A percentile compares a stretch with the other conserved stretches of the same genome.
phyloP scores from a whole-genome alignment of 37 sponge, comb jelly and placozoan species.

The Haliclona indistincta region DNA sequence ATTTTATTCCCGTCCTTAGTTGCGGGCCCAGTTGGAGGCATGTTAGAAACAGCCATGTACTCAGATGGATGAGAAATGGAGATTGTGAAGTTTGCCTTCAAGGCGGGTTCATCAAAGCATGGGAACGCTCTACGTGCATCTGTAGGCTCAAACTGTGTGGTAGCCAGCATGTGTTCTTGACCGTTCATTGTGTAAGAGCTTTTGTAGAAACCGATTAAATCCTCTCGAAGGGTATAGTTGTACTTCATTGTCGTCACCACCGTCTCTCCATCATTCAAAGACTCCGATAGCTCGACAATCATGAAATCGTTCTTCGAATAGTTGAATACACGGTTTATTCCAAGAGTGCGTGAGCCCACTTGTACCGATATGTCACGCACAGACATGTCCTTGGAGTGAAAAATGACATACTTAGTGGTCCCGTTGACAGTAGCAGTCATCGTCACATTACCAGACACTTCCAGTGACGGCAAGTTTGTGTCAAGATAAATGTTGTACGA shows the following conservation, averaged over 20 bases:
- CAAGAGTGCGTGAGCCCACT: not conserved
- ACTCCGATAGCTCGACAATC: slow-evolving; percentile 31
- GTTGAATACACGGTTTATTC: not conserved
- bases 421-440: slow-evolving; percentile 35
- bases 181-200: slow-evolving; percentile 69
- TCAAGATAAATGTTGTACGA: slow-evolving; percentile 52
- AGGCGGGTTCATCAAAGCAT: slow-evolving; percentile 95
- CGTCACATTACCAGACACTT: slow-evolving; percentile 48
- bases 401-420: slow-evolving; percentile 28
- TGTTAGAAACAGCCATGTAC: slow-evolving; percentile 74
- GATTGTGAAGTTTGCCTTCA: slow-evolving; percentile 93
- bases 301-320: slow-evolving; percentile 57
- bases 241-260: slow-evolving; percentile 38
- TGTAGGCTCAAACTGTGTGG: slow-evolving; percentile 97
- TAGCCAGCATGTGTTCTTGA: slow-evolving; percentile 52
- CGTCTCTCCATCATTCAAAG: not conserved
- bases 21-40: slow-evolving; percentile 45
- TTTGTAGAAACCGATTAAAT: slow-evolving; percentile 79
- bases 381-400: slow-evolving; percentile 73
- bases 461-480: slow-evolving; percentile 44
- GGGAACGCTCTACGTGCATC: slow-evolving; percentile 96
- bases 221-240: slow-evolving; percentile 59
- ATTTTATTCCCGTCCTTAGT: slow-evolving; percentile 5
- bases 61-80: slow-evolving; percentile 53
- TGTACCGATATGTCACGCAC: slow-evolving; percentile 10